These are phyloP conservation scores for Ciconia maguari DNA, from an alignment of 2,113 vertebrate species.

Conservation along the genomic window DNA sequence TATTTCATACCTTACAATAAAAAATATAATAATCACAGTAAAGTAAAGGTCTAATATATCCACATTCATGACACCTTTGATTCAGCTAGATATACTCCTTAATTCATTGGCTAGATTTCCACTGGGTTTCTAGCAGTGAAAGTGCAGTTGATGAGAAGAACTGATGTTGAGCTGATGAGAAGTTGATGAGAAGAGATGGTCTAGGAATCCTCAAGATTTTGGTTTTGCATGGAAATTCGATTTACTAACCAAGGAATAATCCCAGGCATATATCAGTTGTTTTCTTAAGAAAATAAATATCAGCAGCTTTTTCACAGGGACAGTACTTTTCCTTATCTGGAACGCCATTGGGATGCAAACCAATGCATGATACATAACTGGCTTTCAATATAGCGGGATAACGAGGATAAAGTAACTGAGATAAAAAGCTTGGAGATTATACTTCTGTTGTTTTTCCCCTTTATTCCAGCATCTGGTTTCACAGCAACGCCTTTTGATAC, in stretches of 20 bases:
- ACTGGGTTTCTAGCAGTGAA: background rate
- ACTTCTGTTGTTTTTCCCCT: conserved; percentile 4
- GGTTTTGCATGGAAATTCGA: background rate
- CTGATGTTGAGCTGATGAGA: background rate
- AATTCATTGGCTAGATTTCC: background rate
- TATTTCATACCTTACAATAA: background rate
- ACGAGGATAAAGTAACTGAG: background rate
- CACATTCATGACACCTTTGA: background rate
- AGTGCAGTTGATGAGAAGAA: background rate
- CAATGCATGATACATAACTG: background rate
- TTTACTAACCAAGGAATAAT: background rate
- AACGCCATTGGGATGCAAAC: background rate
- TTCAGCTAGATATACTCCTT: background rate
- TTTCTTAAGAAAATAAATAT: background rate
- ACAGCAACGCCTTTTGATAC: conserved; percentile 88
- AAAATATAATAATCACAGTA: background rate
- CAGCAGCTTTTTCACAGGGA: background rate
- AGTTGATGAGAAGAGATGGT: background rate
- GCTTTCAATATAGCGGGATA: background rate
- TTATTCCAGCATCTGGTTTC: conserved; percentile 86
- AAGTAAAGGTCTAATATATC: background rate
- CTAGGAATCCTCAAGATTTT: background rate
- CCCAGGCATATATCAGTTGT: background rate
- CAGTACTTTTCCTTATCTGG: background rate
- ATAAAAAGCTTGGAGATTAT: background rate